A percentile compares a stretch with the other conserved stretches of the same genome.
phyloP scores from a whole-genome alignment of 30 jellyfish, hydroid and myxozoan genomes.

The Clytia hemisphaerica region DNA sequence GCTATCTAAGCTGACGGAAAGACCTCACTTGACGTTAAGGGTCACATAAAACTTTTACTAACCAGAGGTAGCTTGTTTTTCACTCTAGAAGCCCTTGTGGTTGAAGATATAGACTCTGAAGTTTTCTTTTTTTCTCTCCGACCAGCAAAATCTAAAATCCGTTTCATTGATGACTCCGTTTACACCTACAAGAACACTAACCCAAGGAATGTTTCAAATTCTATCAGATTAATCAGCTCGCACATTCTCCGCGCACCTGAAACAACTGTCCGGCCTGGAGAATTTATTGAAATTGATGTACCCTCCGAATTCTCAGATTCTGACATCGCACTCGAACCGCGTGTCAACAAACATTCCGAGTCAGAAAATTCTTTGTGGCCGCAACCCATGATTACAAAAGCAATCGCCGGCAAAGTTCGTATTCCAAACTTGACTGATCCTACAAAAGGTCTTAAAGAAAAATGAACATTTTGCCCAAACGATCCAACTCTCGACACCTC shows the following conservation, averaged over 20 bases:
- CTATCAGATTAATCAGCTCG: not conserved
- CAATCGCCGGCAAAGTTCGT: too few species aligned
- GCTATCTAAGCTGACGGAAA: constrained; percentile 1
- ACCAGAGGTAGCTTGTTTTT: not conserved
- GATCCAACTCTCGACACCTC: too few species aligned
- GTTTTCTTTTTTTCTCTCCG: constrained; percentile 13
- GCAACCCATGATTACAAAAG: too few species aligned
- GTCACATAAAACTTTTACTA: not conserved
- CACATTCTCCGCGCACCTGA: too few species aligned
- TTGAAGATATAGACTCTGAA: constrained; percentile 21
- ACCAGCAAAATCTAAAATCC: constrained; percentile 4
- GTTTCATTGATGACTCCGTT: not conserved
- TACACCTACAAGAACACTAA: not conserved
- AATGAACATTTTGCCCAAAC: too few species aligned
- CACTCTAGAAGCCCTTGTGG: constrained; percentile 24
- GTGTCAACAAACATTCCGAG: too few species aligned
- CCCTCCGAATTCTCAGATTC: not conserved
- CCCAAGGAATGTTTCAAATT: too few species aligned
- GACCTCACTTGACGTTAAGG: not conserved
- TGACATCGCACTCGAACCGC: not conserved
- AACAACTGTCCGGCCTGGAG: too few species aligned
- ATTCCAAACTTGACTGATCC: too few species aligned
- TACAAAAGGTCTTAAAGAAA: too few species aligned
- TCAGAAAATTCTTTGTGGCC: too few species aligned
- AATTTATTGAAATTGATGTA: too few species aligned